Conservation (phyloP, 2,797 vertebrate species). For the Acestrorhynchus altus region DNA sequence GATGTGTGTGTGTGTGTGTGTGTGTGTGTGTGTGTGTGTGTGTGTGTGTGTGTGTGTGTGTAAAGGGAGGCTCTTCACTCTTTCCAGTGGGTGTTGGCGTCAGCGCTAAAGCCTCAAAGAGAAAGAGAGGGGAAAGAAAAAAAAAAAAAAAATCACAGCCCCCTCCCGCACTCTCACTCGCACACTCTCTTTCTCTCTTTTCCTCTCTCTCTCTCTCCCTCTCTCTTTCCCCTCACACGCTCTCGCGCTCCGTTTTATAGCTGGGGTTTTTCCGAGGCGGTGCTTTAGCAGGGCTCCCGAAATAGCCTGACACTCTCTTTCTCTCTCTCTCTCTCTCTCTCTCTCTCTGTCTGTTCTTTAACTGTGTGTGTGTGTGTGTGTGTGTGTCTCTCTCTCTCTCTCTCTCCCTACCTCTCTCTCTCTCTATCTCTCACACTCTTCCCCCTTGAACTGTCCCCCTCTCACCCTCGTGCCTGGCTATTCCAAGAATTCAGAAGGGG, state of each 20-base stretch:
- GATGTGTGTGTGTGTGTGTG: conserved; percentile 28
- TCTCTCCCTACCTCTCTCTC: background rate
- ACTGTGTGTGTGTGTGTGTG: too few species aligned
- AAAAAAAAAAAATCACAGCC: conserved; percentile 2
- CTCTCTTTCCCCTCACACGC: conserved; percentile 13
- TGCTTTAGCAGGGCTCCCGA: conserved; percentile 53
- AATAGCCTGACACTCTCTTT: conserved; percentile 42
- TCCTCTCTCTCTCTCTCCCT: conserved; percentile 10
- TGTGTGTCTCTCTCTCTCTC: background rate
- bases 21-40: conserved; percentile 32
- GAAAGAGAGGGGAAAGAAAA: conserved; percentile 26
- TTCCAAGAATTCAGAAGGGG: conserved; percentile 60
- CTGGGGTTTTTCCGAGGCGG: conserved; percentile 56
- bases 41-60: conserved; percentile 20
- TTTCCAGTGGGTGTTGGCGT: conserved; percentile 48
- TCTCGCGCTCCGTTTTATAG: conserved; percentile 38
- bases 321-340: background rate
- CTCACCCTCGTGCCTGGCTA: conserved; percentile 29
- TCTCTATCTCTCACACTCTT: too few species aligned
- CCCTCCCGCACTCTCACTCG: background rate
- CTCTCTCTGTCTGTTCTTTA: background rate
- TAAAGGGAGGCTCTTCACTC: conserved; percentile 49
- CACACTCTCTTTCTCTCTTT: conserved; percentile 9
- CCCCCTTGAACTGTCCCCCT: background rate
- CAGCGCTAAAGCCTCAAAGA: conserved; percentile 45